Base-by-base conservation (phyloP, 1,140 invertebrate genomes). In the Dendrolimus kikuchii region DNA sequence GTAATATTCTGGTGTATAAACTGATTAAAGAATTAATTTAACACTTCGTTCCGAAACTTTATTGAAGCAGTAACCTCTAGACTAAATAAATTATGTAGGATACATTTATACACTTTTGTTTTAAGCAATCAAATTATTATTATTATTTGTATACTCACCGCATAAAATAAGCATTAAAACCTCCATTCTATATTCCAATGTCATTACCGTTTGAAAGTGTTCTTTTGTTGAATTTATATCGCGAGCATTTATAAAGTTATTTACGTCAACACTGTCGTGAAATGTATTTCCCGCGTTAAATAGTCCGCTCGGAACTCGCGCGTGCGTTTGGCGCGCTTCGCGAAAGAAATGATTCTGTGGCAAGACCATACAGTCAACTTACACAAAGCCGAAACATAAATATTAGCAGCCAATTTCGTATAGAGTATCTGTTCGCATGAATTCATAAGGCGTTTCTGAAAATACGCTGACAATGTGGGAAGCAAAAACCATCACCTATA, bases 241-340 rank as follows among this genome's bases (percentile, higher is more conserved):
- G 23, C 23, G 23, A 23, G 23, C 23, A 23, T 23, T 23, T 23
- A 23, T 23, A 23, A 23, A 23, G 23, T 23, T 23, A 49, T 56
- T 49, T 58, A 60, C 64, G 60, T 57, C 47, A 56, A 55, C 55
- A 62, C 57, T 59, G 43, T 50, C 63, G 64, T 65, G 68, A 63
- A 61, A 23, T 23, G 23, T 62, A 60, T 61, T 64, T 62, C 61
- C 64, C 61, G 64, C 69, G 62, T 60, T 23, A 59, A 64, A 52
- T 42, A 53, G 54, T 53, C 60, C 47, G 45, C 53, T 46, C 47
- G 54, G 57, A 68, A 65, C 59, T 46, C 60, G 66, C 74, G 77
- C 77, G 69, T 76, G 69, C 68, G 71, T 72, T 69, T 68, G 60
- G 59, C 72, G 69, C 75, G 80, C 68, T 62, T 69, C 75, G 69